Conservation (phyloP, 2,888 invertebrate species). For the Tachina grossa region DNA sequence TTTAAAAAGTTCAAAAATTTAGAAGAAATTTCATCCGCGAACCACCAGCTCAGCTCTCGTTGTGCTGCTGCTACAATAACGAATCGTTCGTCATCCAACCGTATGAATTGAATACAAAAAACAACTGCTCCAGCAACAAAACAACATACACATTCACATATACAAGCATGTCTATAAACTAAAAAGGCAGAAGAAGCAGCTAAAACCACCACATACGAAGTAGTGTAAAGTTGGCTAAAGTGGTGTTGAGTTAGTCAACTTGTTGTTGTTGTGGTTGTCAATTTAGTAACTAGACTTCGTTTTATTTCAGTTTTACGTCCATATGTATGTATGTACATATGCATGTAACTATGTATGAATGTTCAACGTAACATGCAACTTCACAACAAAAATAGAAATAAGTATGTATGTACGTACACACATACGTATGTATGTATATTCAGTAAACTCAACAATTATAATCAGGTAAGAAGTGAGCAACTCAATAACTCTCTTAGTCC, state of each 20-base stretch:
- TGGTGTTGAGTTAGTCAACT: slow-evolving; percentile 43
- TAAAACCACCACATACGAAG: slow-evolving; percentile 46
- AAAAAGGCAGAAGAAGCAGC: slow-evolving; percentile 23
- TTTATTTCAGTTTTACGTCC: slow-evolving; percentile 22
- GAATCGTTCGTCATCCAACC: slow-evolving; percentile 47
- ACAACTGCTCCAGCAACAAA: slow-evolving; percentile 39
- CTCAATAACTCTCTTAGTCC: background rate
- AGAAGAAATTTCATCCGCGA: slow-evolving; percentile 58
- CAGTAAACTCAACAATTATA: background rate
- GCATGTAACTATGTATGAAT: background rate
- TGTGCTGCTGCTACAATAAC: slow-evolving; percentile 58
- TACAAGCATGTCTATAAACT: background rate
- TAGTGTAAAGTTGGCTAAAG: slow-evolving; percentile 33
- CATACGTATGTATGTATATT: too few species aligned
- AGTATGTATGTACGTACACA: too few species aligned
- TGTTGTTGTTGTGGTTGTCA: slow-evolving; percentile 38
- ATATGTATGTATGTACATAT: too few species aligned
- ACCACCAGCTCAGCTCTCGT: slow-evolving; percentile 57
- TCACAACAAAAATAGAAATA: slow-evolving; percentile 4
- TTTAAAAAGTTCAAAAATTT: slow-evolving; percentile 16
- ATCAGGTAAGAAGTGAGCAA: background rate
- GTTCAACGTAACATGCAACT: slow-evolving; percentile 38
- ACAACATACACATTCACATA: background rate
- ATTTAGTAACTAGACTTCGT: slow-evolving; percentile 11
- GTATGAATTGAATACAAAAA: slow-evolving; percentile 45